Evolutionary conservation across 2,113 vertebrate genomes (phyloP).

Genomic region (Aspiorhynchus laticeps): DNA sequence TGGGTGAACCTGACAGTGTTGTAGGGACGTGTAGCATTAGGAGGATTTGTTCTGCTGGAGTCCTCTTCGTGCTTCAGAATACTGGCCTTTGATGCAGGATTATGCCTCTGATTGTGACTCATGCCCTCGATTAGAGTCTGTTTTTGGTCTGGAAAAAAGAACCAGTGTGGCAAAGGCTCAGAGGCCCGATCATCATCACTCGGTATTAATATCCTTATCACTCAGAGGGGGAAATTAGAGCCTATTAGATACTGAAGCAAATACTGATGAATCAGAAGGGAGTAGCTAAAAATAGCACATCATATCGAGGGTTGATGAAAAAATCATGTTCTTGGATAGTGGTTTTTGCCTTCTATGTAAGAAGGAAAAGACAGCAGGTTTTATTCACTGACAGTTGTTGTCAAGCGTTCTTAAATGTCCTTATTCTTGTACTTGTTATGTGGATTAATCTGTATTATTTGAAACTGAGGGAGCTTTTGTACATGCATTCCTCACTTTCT

Average conservation of each 20-base stretch:
- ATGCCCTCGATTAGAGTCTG: slow-evolving; percentile 54
- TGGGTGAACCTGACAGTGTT: slow-evolving; percentile 33
- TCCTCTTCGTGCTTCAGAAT: slow-evolving; percentile 46
- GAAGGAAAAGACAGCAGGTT: not conserved
- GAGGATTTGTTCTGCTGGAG: slow-evolving; percentile 58
- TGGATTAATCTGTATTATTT: not conserved
- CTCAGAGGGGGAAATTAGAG: slow-evolving; percentile 2
- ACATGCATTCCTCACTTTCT: not conserved
- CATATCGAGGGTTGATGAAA: not conserved
- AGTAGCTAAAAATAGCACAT: not conserved
- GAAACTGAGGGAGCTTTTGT: not conserved
- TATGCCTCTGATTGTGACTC: slow-evolving; percentile 56
- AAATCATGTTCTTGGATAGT: not conserved
- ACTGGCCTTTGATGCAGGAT: slow-evolving; percentile 57
- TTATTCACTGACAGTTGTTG: not conserved
- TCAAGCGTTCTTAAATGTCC: not conserved
- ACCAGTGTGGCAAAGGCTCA: not conserved
- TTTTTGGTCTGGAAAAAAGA: slow-evolving; percentile 45
- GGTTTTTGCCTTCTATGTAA: not conserved
- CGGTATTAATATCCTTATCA: slow-evolving; percentile 35
- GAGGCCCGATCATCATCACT: slow-evolving; percentile 28
- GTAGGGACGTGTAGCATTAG: slow-evolving; percentile 42
- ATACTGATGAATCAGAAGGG: slow-evolving; percentile 31
- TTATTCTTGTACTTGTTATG: not conserved
- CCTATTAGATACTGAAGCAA: slow-evolving; percentile 36